A percentile compares a stretch with the other conserved stretches of the same genome.
These are phyloP conservation scores for Enteromius paludinosus DNA, from an alignment of 2,797 vertebrate species.

Conservation along the genomic window DNA sequence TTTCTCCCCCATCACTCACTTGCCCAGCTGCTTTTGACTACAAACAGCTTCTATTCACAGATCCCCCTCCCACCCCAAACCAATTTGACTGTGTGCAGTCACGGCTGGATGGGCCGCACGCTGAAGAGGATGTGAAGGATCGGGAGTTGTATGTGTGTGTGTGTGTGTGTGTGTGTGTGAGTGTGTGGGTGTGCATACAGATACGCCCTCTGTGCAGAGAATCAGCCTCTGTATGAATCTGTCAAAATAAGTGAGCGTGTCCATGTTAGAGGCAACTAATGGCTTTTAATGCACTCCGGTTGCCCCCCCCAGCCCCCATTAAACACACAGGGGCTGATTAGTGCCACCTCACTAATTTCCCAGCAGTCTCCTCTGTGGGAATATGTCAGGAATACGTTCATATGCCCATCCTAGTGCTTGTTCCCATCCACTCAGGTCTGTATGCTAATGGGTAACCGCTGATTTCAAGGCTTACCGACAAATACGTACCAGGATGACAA, in stretches of 20 bases:
- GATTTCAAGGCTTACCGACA: not conserved
- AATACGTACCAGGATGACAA: not conserved
- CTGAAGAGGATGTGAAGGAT: conserved; percentile 49
- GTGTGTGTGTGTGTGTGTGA: no score
- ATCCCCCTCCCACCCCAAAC: conserved; percentile 23
- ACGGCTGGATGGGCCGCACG: conserved; percentile 46
- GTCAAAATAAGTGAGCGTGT: conserved; percentile 61
- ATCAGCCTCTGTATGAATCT: conserved; percentile 62
- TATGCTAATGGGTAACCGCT: not conserved
- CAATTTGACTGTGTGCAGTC: conserved; percentile 57
- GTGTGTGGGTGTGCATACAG: conserved; percentile 45
- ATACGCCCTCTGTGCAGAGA: conserved; percentile 52
- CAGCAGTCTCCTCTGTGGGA: conserved; percentile 49
- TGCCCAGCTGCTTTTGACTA: conserved; percentile 38
- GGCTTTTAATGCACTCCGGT: conserved; percentile 62
- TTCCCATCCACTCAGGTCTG: not conserved
- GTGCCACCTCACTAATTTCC: conserved; percentile 62
- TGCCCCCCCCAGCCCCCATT: conserved; percentile 43
- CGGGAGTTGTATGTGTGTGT: conserved; percentile 31
- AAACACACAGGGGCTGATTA: conserved; percentile 57
- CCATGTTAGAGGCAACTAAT: conserved; percentile 60
- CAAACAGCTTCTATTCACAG: conserved; percentile 40
- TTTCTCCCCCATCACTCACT: conserved; percentile 20
- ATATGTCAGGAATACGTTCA: conserved; percentile 49
- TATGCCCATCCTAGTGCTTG: not conserved